phyloP scores from a whole-genome alignment of 2,888 invertebrate species.

The Hyposoter dolosus region DNA sequence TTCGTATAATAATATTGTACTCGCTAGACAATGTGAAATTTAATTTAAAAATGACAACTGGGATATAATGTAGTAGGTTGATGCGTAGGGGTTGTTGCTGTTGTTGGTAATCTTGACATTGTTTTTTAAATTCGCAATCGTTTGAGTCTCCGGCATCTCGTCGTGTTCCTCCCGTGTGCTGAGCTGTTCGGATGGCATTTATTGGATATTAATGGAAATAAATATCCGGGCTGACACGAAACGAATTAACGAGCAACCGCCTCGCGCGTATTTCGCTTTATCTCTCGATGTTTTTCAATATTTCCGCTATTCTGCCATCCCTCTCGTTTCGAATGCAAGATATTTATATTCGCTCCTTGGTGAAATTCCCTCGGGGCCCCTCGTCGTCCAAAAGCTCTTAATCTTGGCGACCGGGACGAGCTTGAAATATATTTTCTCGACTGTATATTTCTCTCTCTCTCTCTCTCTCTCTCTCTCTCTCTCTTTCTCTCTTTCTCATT shows the following conservation, averaged over 20 bases:
- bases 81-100: constrained; percentile 73
- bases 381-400: constrained; percentile 34
- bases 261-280: constrained; percentile 13
- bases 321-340: constrained; percentile 16
- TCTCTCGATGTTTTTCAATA: constrained; percentile 36
- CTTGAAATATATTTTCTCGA: constrained; percentile 4
- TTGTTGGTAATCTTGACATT: constrained; percentile 64
- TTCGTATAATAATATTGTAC: constrained; percentile 82
- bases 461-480: constrained; percentile 43
- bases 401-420: neutral
- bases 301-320: constrained; percentile 47
- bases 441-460: constrained; percentile 25
- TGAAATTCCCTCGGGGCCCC: neutral
- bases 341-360: neutral
- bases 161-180: neutral
- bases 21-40: constrained; percentile 83
- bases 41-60: constrained; percentile 82
- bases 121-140: constrained; percentile 44
- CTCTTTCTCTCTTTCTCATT: constrained; percentile 40
- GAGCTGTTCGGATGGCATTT: neutral
- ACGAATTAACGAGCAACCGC: constrained; percentile 22
- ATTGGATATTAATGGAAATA: neutral
- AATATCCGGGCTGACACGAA: neutral
- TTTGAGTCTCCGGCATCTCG: constrained; percentile 2
- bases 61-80: constrained; percentile 79